Percentiles rank a stretch among this genome's conserved stretches.
These are phyloP conservation scores for Caenorhabditis remanei DNA, from an alignment of 1,140 invertebrate species.

Conservation along the genomic window DNA sequence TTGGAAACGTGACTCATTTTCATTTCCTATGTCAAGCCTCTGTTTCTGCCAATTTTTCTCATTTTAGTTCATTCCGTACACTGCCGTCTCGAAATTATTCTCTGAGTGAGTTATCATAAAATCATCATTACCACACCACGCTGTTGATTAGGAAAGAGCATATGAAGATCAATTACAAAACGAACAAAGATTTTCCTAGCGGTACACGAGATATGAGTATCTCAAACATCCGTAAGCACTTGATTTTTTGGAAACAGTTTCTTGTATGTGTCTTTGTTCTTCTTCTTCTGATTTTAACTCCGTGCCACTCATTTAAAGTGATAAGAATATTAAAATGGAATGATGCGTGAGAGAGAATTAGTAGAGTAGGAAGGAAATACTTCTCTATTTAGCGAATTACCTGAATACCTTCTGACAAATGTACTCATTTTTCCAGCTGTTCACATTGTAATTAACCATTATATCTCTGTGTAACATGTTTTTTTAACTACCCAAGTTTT, in stretches of 20 bases:
- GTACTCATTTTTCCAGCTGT: background rate
- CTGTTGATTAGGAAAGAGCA: background rate
- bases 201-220: background rate
- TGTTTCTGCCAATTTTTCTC: background rate
- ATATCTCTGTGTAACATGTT: background rate
- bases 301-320: background rate
- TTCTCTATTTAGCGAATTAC: background rate
- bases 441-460: background rate
- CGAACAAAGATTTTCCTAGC: background rate
- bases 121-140: background rate
- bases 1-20: conserved; percentile 2
- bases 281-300: background rate
- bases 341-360: conserved; percentile 8
- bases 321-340: background rate
- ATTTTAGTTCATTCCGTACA: background rate
- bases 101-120: too few relatives aligned
- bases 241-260: background rate
- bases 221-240: background rate
- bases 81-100: too few relatives aligned
- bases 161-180: background rate
- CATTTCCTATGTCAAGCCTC: background rate
- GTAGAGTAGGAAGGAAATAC: conserved; percentile 2
- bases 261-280: conserved; percentile 19
- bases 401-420: background rate
- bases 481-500: too few relatives aligned